These are phyloP conservation scores for Eulacestoma nigropectus DNA, from an alignment of 2,113 vertebrate genomes.

Conservation along the genomic window DNA sequence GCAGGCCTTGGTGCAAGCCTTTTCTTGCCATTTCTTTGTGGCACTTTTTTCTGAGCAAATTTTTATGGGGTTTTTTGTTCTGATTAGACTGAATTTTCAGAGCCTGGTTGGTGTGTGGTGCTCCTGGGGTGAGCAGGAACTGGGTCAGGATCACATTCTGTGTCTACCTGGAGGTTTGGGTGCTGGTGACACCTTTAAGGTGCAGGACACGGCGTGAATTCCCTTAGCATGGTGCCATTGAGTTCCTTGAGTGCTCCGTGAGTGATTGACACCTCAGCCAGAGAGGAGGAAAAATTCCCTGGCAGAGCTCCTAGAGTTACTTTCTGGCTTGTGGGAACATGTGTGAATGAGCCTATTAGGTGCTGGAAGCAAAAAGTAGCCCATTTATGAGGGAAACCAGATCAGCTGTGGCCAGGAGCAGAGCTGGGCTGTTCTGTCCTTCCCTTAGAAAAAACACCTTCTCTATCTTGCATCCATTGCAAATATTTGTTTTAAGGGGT, in stretches of 20 bases:
- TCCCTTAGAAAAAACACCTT: neutral
- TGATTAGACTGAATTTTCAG: neutral
- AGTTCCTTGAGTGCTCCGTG: neutral
- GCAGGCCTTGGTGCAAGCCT: neutral
- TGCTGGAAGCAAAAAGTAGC: neutral
- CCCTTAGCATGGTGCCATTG: neutral
- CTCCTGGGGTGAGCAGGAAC: neutral
- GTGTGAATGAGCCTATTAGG: neutral
- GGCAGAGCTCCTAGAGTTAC: neutral
- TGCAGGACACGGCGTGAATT: neutral
- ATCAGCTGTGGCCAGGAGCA: neutral
- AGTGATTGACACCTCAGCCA: neutral
- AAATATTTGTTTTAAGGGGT: neutral
- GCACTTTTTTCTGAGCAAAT: neutral
- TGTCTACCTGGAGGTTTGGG: neutral
- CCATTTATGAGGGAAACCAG: neutral
- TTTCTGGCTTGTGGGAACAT: neutral
- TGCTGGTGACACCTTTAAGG: neutral
- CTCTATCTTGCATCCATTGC: neutral
- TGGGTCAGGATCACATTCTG: neutral
- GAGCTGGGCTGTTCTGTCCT: neutral
- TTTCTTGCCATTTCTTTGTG: neutral
- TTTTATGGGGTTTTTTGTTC: too few relatives aligned
- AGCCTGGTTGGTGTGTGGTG: neutral
- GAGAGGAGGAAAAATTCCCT: neutral